Percentiles rank a stretch among this genome's conserved stretches.
These are phyloP conservation scores for Drosophila teissieri DNA, from an alignment of 1,140 invertebrate species.

Conservation along the genomic window DNA sequence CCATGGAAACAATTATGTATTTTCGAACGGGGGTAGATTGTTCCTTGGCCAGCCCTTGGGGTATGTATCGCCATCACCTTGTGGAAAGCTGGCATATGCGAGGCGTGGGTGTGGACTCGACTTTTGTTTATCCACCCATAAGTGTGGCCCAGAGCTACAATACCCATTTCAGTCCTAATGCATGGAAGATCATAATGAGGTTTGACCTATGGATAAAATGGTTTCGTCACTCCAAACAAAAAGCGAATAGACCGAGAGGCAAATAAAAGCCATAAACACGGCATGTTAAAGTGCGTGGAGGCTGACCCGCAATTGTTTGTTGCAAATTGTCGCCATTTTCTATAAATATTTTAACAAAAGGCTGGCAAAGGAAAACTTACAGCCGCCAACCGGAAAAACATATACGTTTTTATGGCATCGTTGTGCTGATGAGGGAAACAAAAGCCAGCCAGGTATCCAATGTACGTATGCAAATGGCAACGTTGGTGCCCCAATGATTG, in stretches of 20 bases:
- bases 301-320: constrained; percentile 58
- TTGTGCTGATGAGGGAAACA: constrained; percentile 54
- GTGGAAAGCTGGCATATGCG: constrained; percentile 55
- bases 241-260: neutral
- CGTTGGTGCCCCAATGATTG: constrained; percentile 30
- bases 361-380: constrained; percentile 31
- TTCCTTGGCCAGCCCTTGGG: constrained; percentile 25
- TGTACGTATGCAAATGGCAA: constrained; percentile 54
- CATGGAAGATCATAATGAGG: constrained; percentile 30
- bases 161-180: constrained; percentile 27
- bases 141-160: constrained; percentile 38
- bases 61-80: constrained; percentile 4
- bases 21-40: constrained; percentile 53
- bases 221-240: constrained; percentile 9
- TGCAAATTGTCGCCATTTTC: constrained; percentile 66
- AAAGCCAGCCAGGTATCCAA: constrained; percentile 34
- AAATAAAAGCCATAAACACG: constrained; percentile 69
- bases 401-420: constrained; percentile 55
- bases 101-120: constrained; percentile 4
- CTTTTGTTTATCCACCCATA: constrained; percentile 53
- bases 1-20: constrained; percentile 74
- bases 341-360: constrained; percentile 71
- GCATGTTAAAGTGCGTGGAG: constrained; percentile 52
- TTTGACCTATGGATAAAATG: constrained; percentile 26
- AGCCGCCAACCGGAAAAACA: constrained; percentile 28